A percentile compares a stretch with the other conserved stretches of the same genome.
phyloP scores from a whole-genome alignment of 2,113 vertebrate genomes.

The Mastomys natalensis region DNA sequence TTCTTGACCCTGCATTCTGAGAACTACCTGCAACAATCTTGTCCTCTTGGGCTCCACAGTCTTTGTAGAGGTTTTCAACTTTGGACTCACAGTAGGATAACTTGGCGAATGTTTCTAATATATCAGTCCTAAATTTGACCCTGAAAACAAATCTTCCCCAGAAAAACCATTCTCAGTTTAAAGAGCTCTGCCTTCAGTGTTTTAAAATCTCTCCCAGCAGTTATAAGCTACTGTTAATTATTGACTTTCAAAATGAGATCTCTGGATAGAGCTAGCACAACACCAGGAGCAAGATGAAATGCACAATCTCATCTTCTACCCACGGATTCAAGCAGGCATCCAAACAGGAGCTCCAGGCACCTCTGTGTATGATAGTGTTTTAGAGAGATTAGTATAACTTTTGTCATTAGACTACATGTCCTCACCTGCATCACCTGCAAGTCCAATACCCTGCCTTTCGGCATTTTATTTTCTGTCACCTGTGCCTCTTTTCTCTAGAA shows the following conservation, averaged over 20 bases:
- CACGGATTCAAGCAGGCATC: neutral
- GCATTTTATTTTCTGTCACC: neutral
- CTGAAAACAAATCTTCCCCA: neutral
- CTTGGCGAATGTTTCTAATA: neutral
- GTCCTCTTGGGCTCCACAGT: neutral
- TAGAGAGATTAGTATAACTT: neutral
- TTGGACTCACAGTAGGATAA: neutral
- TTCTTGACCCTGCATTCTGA: neutral
- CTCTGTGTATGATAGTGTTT: neutral
- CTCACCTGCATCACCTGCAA: too few relatives aligned
- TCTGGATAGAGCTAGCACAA: neutral
- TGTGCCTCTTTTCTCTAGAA: neutral
- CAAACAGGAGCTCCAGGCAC: neutral
- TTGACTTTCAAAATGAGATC: neutral
- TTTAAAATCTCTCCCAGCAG: neutral
- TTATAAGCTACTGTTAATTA: neutral
- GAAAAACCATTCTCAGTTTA: neutral
- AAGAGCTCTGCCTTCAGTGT: neutral
- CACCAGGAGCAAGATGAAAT: neutral
- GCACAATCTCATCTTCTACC: neutral
- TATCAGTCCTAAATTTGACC: neutral
- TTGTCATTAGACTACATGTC: neutral
- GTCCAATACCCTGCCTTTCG: neutral
- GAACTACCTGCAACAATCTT: neutral
- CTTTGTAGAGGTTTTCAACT: neutral